Evolutionary conservation across 2,888 invertebrate genomes (phyloP), one percentile per base, ranked within the genome.

Genomic region (Parthenolecanium corni): DNA sequence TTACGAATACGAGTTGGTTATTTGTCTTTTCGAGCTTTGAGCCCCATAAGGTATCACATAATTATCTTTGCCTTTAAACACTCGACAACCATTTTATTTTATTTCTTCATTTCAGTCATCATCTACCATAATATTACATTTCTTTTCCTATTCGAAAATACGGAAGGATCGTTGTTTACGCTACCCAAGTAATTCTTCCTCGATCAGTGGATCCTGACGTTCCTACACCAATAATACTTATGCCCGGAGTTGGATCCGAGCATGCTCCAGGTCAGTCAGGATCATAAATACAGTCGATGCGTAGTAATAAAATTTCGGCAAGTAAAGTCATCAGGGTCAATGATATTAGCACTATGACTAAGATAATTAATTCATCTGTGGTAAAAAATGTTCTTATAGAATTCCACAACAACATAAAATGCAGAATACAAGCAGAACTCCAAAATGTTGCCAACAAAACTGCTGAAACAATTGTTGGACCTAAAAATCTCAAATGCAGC

Each of bases 181-280:
- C 79, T 65, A 80, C 75, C 81, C 81, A 81, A 24, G 80, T 81
- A 6, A 81, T 80, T 31, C 79, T 73, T 11, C 78, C 77, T 66
- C 78, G 76, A 61, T 79, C 79, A 16, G 65, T 64, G 1, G 66
- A 66, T 18, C 67, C 52, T 6, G 67, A 62, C 2, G 67, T 65
- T 3, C 64, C 64, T 1, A 68, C 61, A 16, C 70, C 70, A 23
- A 70, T 68, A 3, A 74, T 71, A 53, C 72, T 72, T 61, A 70
- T 70, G 20, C 57, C 74, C 72, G 74, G 69, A 65, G 75, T 74
- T 73, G 76, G 64, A 56, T 63, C 67, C 64, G 65, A 65, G 65
- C 62, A 65, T 6, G 67, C 42, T 54, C 66, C 67, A 44, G 70
- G 70, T 71, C 71, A 70, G 68, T 71, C 71, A 2, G 71, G 71